Evolutionary conservation across 2,888 invertebrate genomes (phyloP).

Genomic region (Xestoiulus laeticollis): DNA sequence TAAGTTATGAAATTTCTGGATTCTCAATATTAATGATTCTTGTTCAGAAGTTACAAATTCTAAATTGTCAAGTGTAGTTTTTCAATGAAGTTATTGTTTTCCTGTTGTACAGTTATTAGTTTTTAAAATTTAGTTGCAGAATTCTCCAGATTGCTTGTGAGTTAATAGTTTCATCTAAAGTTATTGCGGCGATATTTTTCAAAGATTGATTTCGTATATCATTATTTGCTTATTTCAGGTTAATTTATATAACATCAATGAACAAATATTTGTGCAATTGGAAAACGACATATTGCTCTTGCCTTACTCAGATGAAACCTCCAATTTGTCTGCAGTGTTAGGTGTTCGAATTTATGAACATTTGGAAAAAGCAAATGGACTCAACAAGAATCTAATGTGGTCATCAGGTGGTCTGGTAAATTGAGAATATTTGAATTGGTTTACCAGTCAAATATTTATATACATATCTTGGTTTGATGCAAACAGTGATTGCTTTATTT

Average conservation of each 20-base stretch:
- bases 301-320: not conserved
- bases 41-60: no score
- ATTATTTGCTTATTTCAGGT: not conserved
- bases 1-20: no score
- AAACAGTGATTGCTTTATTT: not conserved
- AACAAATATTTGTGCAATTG: not conserved
- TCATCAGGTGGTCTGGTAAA: not conserved
- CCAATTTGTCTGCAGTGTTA: not conserved
- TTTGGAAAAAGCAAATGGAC: not conserved
- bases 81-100: no score
- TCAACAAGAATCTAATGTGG: not conserved
- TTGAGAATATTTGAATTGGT: not conserved
- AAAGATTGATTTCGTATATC: no score
- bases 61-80: no score
- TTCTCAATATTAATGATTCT: no score
- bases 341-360: not conserved
- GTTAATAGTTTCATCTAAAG: not conserved
- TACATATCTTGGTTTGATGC: not conserved
- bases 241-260: not conserved
- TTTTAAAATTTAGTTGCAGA: no score
- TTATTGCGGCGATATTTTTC: no score
- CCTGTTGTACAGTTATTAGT: no score
- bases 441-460: not conserved
- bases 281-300: not conserved
- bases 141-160: no score